Evolutionary conservation across 2,113 vertebrate species (phyloP), one percentile per base, ranked within the genome.

Genomic region (Lophius piscatorius): DNA sequence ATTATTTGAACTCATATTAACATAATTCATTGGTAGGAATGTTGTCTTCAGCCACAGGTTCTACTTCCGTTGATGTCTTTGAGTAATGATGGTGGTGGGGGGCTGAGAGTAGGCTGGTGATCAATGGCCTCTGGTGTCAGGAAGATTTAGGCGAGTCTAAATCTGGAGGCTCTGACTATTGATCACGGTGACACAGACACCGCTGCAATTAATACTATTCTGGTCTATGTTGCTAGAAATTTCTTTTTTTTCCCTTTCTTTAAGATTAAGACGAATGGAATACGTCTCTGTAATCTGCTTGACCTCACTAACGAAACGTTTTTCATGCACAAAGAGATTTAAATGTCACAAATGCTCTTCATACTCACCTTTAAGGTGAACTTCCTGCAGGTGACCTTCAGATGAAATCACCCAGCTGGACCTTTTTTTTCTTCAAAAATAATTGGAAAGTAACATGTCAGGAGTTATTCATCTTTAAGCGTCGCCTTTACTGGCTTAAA

Each of bases 381-480:
- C 36, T 39, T 44, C n/a, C 47, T 51, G 68, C n/a, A 17, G 35
- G 33, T 70, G 63, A 70, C 66, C 63, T 84, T 76, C 48, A 70
- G 39, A 68, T 46, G 36, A 76, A 77, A 67, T 50, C 31, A 23
- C 9, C 36, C 31, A 20, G 28, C 20, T 59, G 56, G 48, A 46
- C 59, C 50, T 70, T 74, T 44, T 57, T 28, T 34, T 20, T 70
- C n/a, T n/a, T n/a, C n/a, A 51, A 62, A 42, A 74, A 72, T 89
- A 89, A 89, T 88, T 88, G 69, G 80, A 59, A 56, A 9, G 51
- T 68, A 29, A 54, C 51, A 65, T 56, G 46, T 73, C 57, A 59
- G 54, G 55, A 67, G 51, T 83, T 55, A 33, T 41, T 23, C 35
- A 60, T 72, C 63, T 83, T 74, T 83, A 81, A 81, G 82, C 60